Base-by-base conservation (phyloP, 2,797 vertebrate genomes). In the Intellagama lesueurii region DNA sequence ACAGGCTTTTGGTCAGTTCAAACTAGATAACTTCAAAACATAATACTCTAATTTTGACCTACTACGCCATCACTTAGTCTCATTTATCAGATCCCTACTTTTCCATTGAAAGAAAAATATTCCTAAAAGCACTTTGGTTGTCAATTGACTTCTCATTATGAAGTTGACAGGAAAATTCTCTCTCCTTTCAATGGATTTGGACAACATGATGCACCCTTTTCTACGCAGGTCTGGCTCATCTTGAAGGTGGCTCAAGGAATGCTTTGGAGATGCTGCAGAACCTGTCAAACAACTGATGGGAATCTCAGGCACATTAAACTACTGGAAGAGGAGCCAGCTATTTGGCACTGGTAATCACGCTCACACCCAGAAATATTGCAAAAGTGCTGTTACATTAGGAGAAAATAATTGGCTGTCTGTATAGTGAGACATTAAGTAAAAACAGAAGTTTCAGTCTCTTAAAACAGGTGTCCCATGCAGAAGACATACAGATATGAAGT, bases 261-360 rank as follows among this genome's bases (percentile, higher is more conserved):
- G 40, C 60, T 40, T 68, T 44, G 75, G 35, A 77, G 47, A 88
- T 64, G 70, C 70, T 30, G 47, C 35, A 56, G 76, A 87, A 47
- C 35, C 40, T 24, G 47, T 17, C 49, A 56, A 85, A 80, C 83
- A 64, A 84, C 60, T 64, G 69, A 84, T 75, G 77, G 4, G 64
- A 60, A 81, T 69, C 52, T 85, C 77, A 70, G n/a, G 40, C 73
- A 88, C 49, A 30, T 80, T 86, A 56, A 72, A 75, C 66, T 52
- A 69, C 60, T 60, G 76, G 69, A 56, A 73, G 32, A 85, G 64
- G 52, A 87, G 85, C 17, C 11, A 87, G 30, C 35, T 80, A 47
- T 87, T 32, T 89, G 81, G 69, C 87, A 81, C 60, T 56, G 72
- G 49, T 32, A 16, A 88, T 81, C 83, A 73, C 44, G 35, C 60